phyloP scores from a whole-genome alignment of 1,140 invertebrate genomes.

The Papilio aristodemus region DNA sequence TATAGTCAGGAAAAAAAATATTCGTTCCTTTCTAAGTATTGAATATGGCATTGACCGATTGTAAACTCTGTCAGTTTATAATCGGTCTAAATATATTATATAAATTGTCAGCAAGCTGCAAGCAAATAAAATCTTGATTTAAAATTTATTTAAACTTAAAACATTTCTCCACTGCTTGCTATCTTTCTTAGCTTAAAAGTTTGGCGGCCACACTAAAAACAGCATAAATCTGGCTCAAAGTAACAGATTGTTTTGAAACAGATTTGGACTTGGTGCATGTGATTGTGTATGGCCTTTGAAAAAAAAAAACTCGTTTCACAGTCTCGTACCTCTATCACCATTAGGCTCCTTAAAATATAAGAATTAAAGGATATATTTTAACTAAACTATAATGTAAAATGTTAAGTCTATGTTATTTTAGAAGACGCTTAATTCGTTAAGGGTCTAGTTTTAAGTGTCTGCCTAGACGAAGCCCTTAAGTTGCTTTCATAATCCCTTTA shows the following conservation, averaged over 20 bases:
- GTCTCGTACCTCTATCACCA: no score
- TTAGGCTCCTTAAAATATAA: no score
- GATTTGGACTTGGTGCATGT: conserved; percentile 42
- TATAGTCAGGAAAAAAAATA: no score
- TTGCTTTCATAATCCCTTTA: background rate
- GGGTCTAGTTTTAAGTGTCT: background rate
- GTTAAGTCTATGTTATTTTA: background rate
- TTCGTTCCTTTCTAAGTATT: no score
- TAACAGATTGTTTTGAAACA: conserved; percentile 60
- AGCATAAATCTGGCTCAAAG: conserved; percentile 57
- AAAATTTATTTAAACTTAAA: background rate
- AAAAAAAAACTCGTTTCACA: no score
- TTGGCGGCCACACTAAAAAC: conserved; percentile 38
- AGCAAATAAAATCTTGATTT: no score
- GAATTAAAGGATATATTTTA: background rate
- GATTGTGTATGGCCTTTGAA: no score
- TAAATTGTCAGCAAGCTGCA: no score
- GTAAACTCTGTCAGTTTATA: no score
- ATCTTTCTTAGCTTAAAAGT: conserved; percentile 23
- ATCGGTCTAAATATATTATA: no score
- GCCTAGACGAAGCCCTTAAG: conserved; percentile 3
- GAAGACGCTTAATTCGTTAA: background rate
- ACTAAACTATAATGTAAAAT: no score
- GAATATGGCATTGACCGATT: no score
- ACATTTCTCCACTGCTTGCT: background rate